Conservation (phyloP, 2,797 vertebrate species). For the Tangara arthus region DNA sequence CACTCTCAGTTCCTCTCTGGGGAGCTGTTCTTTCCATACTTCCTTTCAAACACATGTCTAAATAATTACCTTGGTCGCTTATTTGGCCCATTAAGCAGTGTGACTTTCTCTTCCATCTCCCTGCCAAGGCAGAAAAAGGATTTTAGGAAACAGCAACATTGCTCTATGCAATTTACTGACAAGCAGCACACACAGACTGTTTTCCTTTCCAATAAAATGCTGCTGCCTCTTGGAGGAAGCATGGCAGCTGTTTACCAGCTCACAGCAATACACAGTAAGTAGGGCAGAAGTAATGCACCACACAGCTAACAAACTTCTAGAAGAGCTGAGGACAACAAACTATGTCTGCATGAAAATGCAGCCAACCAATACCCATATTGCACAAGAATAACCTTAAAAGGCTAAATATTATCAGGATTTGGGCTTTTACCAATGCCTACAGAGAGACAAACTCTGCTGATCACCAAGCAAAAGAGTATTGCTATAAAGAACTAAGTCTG, state of each 20-base stretch:
- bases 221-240: neutral
- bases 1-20: neutral
- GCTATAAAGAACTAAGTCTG: neutral
- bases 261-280: neutral
- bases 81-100: constrained; percentile 89
- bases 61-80: constrained; percentile 90
- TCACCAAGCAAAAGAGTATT: neutral
- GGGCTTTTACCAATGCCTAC: neutral
- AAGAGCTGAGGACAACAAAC: neutral
- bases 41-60: constrained; percentile 11
- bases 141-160: constrained; percentile 30
- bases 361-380: neutral
- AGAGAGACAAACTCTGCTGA: neutral
- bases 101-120: constrained; percentile 91
- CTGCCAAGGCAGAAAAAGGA: constrained; percentile 74
- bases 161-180: neutral
- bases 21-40: neutral
- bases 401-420: neutral
- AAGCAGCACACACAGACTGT: neutral
- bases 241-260: neutral
- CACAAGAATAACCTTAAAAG: neutral
- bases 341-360: neutral
- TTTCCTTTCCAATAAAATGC: neutral
- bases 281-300: constrained; percentile 12
- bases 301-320: neutral